Percentiles rank a stretch among this genome's conserved stretches.
These are phyloP conservation scores for Scophthalmus maximus DNA, from an alignment of 2,113 vertebrate species.

Conservation along the genomic window DNA sequence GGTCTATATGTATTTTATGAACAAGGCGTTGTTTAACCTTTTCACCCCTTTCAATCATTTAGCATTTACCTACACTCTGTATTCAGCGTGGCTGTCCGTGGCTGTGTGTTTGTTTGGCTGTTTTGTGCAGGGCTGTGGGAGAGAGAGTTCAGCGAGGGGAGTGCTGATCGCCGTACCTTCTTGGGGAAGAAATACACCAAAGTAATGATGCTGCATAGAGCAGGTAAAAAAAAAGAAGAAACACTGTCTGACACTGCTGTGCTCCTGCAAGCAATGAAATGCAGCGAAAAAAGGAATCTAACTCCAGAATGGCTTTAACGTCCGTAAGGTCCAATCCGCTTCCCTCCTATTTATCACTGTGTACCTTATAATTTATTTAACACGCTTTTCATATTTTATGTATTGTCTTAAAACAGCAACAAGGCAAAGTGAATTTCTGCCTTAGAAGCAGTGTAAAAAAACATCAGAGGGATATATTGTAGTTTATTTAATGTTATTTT, in stretches of 20 bases:
- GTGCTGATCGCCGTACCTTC: slow-evolving; percentile 66
- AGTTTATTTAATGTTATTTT: slow-evolving; percentile 2
- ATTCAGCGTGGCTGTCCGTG: slow-evolving; percentile 24
- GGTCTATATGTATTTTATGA: slow-evolving; percentile 27
- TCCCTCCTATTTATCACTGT: slow-evolving; percentile 49
- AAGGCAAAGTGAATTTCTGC: slow-evolving; percentile 28
- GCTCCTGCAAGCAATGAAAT: slow-evolving; percentile 41
- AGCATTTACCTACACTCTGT: neutral
- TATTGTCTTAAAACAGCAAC: slow-evolving; percentile 48
- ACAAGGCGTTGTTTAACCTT: slow-evolving; percentile 21
- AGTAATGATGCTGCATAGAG: slow-evolving; percentile 78
- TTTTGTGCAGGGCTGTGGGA: slow-evolving; percentile 74
- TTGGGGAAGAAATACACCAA: slow-evolving; percentile 77
- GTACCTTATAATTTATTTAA: slow-evolving; percentile 67
- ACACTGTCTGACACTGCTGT: slow-evolving; percentile 8
- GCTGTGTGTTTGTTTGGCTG: slow-evolving; percentile 23
- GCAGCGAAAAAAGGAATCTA: slow-evolving; percentile 22
- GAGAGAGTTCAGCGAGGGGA: slow-evolving; percentile 64
- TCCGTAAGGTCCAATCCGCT: slow-evolving; percentile 55
- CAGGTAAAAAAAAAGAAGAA: slow-evolving; percentile 56
- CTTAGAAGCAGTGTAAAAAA: slow-evolving; percentile 10
- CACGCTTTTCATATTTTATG: slow-evolving; percentile 60
- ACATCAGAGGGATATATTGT: neutral
- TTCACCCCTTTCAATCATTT: slow-evolving; percentile 20
- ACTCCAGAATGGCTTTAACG: slow-evolving; percentile 40